Base-by-base conservation (phyloP, 2,797 vertebrate species). In the Coccyzus lansbergi region DNA sequence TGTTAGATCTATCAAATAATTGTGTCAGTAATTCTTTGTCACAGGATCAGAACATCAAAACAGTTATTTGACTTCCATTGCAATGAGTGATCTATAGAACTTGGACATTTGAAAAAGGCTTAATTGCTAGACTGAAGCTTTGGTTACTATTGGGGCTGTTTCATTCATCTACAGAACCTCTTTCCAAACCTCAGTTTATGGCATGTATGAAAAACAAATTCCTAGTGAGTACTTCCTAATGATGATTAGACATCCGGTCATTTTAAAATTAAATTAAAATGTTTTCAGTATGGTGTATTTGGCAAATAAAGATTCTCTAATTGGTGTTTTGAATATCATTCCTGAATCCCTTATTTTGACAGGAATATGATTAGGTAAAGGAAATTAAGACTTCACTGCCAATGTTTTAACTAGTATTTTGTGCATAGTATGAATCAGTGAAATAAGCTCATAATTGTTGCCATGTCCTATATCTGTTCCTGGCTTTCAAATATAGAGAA, bases 341-440 rank as follows among this genome's bases (percentile, higher is more conserved):
- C 75, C 49, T 77, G 82, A 88, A 75, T 86, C 19, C 13, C 48
- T 38, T 9, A 34, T 81, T 92, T 90, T 92, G 83, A 70, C 72
- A 80, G 42, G 67, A 87, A 56, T 59, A 2, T 53, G 46, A 90
- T 90, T 93, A 92, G 55, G 26, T 95, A 93, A 94, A 96, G 90
- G 38, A 95, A 94, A 89, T 80, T 81, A 62, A 88, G 42, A 83
- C 85, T 55, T 84, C 75, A 26, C 33, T 90, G 86, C 70, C 91
- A 93, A 59, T 88, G 36, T 88, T 95, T 92, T 91, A 22, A 20
- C 81, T 94, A 92, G 67, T 91, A 78, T 94, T 94, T 96, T 95
- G 34, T 14, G 10, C 26, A 51, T 42, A 78, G 53, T 58, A 15
- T 84, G 83, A 96, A 92, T 95, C 90, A 92, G 72, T 95, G 93